Evolutionary conservation across 2,113 vertebrate species (phyloP).

Genomic region (Anoplopoma fimbria): DNA sequence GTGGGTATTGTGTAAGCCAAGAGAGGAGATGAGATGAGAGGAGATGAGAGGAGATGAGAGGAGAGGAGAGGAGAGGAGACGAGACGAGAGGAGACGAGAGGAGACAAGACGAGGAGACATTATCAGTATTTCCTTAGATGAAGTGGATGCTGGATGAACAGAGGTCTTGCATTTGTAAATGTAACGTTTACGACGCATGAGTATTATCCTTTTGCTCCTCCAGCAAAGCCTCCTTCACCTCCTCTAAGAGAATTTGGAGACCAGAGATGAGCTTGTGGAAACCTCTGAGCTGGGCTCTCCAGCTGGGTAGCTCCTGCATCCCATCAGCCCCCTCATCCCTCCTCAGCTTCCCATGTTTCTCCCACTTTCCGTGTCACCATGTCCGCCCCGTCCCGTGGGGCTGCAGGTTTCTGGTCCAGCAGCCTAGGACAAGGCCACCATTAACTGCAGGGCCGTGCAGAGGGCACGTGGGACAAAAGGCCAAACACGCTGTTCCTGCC

Average conservation of each 20-base stretch:
- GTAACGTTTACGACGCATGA: constrained; percentile 1
- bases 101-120: not conserved
- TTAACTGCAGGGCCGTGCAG: constrained; percentile 94
- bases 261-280: constrained; percentile 79
- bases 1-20: constrained; percentile 66
- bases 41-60: not conserved
- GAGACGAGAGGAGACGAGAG: not conserved
- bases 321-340: not conserved
- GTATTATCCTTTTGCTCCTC: not conserved
- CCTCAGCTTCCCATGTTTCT: constrained; percentile 35
- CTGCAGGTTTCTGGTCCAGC: constrained; percentile 93
- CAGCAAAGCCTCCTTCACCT: not conserved
- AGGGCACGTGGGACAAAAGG: constrained; percentile 92
- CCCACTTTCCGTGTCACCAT: constrained; percentile 67
- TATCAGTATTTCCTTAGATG: not conserved
- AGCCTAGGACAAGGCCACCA: constrained; percentile 93
- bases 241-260: constrained; percentile 76
- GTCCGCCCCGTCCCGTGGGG: constrained; percentile 69
- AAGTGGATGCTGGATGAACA: not conserved
- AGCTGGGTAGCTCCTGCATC: constrained; percentile 12
- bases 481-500: constrained; percentile 91
- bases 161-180: not conserved
- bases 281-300: constrained; percentile 83
- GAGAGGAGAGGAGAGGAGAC: rapidly evolving
- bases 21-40: not conserved